A percentile compares a stretch with the other conserved stretches of the same genome.
These are phyloP conservation scores for Melipona quadrifasciata DNA, from an alignment of 1,140 invertebrate genomes.

Conservation along the genomic window DNA sequence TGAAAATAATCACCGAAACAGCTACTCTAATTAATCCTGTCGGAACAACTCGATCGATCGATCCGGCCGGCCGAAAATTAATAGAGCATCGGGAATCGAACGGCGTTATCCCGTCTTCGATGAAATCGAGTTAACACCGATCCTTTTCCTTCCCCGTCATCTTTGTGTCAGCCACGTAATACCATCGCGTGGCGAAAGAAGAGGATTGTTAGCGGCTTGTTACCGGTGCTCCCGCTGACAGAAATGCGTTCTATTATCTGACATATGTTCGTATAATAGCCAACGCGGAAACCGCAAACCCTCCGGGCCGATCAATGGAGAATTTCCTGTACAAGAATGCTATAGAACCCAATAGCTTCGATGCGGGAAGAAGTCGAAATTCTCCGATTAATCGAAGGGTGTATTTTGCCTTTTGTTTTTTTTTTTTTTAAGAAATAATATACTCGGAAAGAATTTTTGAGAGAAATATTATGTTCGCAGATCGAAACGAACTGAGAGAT, in stretches of 20 bases:
- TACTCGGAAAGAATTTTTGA: background rate
- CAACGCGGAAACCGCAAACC: background rate
- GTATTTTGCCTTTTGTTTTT: too few species aligned
- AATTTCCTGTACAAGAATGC: background rate
- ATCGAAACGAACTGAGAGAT: background rate
- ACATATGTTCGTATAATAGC: constrained; percentile 18
- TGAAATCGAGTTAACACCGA: constrained; percentile 6
- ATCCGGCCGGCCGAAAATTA: background rate
- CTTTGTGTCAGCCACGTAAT: constrained; percentile 14
- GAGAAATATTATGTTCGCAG: background rate
- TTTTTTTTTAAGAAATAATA: background rate
- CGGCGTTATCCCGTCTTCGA: background rate
- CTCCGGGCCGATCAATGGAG: constrained; percentile 16
- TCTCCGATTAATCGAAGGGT: background rate
- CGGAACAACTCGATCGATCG: background rate
- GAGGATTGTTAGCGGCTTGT: constrained; percentile 63
- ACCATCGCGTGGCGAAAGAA: constrained; percentile 2
- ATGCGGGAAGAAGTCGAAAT: background rate
- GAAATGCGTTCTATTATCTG: constrained; percentile 37
- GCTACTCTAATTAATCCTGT: constrained; percentile 24
- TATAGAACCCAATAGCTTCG: background rate
- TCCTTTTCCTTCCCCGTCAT: background rate
- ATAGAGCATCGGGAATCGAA: constrained; percentile 7
- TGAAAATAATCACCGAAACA: constrained; percentile 11
- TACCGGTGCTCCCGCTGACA: constrained; percentile 52